Evolutionary conservation across 2,113 vertebrate genomes (phyloP), one percentile per base, ranked within the genome.

Genomic region (Blennius ocellaris): DNA sequence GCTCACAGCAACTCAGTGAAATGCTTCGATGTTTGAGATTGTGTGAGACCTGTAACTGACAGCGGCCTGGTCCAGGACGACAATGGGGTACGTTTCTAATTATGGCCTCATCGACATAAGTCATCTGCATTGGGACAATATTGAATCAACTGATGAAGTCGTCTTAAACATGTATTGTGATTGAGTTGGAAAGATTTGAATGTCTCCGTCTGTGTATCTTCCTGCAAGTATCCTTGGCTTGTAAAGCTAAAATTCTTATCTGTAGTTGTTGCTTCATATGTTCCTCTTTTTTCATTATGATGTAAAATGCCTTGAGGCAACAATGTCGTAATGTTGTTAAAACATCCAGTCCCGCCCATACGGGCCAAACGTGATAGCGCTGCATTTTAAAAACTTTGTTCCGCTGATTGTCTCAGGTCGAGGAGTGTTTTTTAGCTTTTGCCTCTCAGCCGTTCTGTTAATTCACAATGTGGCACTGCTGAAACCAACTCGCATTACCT

Each of bases 401-500:
- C 44, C 16, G 15, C 12, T 10, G 12, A n/a, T 16, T 82, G 21
- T 21, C 30, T 30, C 38, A 50, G n/a, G 48, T 66, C 17, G 6
- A 56, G 11, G 11, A 17, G 11, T 11, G 37, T 63, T 64, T 49
- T 47, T 8, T 52, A 11, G 63, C 37, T 16, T 47, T 36, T 49
- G 56, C 1, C 48, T 41, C 51, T 8, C 5, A 39, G n/a, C 5
- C 17, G 73, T 40, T 54, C 10, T 47, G 36, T 41, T 11, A 59
- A 39, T 59, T 30, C 12, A 56, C 48, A 47, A 11, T 43, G 36
- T 78, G 45, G 14, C 9, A 21, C 52, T 39, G 40, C 52, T 68
- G 40, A 68, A 57, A 60, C 44, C 21, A 73, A 58, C 76, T 54
- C 2, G 60, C 12, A 69, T 73, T 77, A 78, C 55, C 69, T 67